Conservation (phyloP, 2,888 invertebrate genomes). For the Drosophila paranaensis region DNA sequence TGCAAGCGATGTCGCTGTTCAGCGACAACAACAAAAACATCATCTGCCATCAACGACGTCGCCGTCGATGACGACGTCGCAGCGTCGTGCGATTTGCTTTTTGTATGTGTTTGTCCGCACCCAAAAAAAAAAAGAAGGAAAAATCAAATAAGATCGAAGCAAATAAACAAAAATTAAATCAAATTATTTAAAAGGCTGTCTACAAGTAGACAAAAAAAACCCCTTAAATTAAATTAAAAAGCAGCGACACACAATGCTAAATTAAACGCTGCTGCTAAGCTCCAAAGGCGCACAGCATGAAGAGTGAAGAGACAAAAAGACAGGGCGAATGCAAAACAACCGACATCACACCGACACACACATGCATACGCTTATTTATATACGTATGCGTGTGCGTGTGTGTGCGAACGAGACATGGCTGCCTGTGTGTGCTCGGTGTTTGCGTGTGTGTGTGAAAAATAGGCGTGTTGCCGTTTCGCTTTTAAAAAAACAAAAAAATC, state of each 20-base stretch:
- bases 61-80: constrained; percentile 54
- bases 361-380: constrained; percentile 39
- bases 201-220: constrained; percentile 24
- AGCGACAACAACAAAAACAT: constrained; percentile 48
- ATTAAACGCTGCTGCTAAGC: constrained; percentile 37
- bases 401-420: constrained; percentile 68
- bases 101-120: constrained; percentile 65
- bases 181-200: constrained; percentile 33
- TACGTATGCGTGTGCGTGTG: constrained; percentile 15
- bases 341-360: constrained; percentile 41
- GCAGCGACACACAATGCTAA: constrained; percentile 38
- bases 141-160: constrained; percentile 21
- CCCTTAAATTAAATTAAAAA: constrained; percentile 52
- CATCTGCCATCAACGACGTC: constrained; percentile 29
- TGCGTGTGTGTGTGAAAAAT: constrained; percentile 62
- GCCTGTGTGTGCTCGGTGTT: constrained; percentile 35
- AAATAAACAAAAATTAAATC: constrained; percentile 55
- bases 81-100: constrained; percentile 52
- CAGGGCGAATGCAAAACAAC: constrained; percentile 69
- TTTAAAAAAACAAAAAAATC: constrained; percentile 47
- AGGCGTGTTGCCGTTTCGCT: constrained; percentile 68
- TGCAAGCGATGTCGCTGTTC: constrained; percentile 20
- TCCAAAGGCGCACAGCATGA: constrained; percentile 32
- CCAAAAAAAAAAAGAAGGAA: constrained; percentile 50
- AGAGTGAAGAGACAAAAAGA: constrained; percentile 55